These are phyloP conservation scores for Pseudochirops cupreus DNA, from an alignment of 2,797 vertebrate genomes.

Conservation along the genomic window DNA sequence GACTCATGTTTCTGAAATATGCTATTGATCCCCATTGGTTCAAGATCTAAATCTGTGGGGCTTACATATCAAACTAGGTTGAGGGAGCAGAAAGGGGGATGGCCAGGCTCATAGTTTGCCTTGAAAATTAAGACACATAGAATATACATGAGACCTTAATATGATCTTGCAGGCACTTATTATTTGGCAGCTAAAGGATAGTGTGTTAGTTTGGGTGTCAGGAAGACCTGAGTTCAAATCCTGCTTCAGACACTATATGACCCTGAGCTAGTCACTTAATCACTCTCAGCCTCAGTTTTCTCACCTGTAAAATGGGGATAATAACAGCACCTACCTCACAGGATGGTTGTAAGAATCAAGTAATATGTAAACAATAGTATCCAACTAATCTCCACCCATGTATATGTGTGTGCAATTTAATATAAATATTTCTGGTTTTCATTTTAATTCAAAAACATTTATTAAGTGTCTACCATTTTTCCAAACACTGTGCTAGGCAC, in stretches of 20 bases:
- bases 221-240: not conserved
- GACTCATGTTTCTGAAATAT: too few relatives aligned
- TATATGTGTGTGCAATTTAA: not conserved
- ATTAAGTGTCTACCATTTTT: not conserved
- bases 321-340: not conserved
- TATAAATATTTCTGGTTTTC: not conserved
- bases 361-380: not conserved
- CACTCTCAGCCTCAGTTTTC: not conserved
- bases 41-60: too few relatives aligned
- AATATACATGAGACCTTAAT: not conserved
- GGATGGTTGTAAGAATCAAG: not conserved
- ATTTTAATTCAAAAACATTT: not conserved
- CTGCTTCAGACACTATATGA: not conserved
- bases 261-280: not conserved
- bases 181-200: not conserved
- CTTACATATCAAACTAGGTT: too few relatives aligned
- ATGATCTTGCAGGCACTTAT: not conserved
- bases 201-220: not conserved
- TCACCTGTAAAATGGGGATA: not conserved
- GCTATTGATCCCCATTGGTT: too few relatives aligned
- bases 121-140: not conserved
- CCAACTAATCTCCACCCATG: not conserved
- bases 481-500: not conserved
- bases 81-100: too few relatives aligned
- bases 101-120: not conserved